Evolutionary conservation across 2,888 invertebrate genomes (phyloP), one percentile per base, ranked within the genome.

Genomic region (Adineta ricciae): DNA sequence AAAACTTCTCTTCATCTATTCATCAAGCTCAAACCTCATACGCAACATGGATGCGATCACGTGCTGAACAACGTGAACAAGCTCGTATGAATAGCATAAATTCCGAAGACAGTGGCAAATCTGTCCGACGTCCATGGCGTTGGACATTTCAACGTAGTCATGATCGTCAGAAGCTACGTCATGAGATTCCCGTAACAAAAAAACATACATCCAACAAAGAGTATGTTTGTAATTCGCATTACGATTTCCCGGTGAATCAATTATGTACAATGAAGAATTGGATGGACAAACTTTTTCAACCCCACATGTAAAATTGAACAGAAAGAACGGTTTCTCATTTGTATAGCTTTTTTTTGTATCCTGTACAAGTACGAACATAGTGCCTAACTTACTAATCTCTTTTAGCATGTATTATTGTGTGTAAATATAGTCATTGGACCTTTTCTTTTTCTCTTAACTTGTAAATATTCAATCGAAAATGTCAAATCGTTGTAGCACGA

Each of bases 111-210:
- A 16, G 36, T 38, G 24, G 38, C 24, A n/a, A 36, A 27, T 1
- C 19, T 0, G 14, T 16, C 2, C 38, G 41, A n/a, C 38, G n/a
- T 24, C 78, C 78, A 78, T 78, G 78, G 78, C 78, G 78, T 41
- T 78, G 78, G 78, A 78, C 78, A 78, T 78, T 78, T 78, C 78
- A 41, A 78, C 78, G 78, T 38, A n/a, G 78, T 78, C 16, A 38
- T n/a, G 38, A 41, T 41, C 41, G 78, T 4, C 41, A 78, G n/a
- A 38, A 19, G 11, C 24, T 41, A n/a, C 78, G 78, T 78, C 41
- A 78, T 41, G 24, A 41, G n/a, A 41, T 24, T 24, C 41, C 78
- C 21, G 0, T 4, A 41, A 41, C 78, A 78, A 41, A 41, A 41
- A 8, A 24, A 24, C 38, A 78, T n/a, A 24, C 78, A 78, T n/a